Evolutionary conservation across 1,140 invertebrate genomes (phyloP), one percentile per base, ranked within the genome.

Genomic region (Stegodyphus dumicola): DNA sequence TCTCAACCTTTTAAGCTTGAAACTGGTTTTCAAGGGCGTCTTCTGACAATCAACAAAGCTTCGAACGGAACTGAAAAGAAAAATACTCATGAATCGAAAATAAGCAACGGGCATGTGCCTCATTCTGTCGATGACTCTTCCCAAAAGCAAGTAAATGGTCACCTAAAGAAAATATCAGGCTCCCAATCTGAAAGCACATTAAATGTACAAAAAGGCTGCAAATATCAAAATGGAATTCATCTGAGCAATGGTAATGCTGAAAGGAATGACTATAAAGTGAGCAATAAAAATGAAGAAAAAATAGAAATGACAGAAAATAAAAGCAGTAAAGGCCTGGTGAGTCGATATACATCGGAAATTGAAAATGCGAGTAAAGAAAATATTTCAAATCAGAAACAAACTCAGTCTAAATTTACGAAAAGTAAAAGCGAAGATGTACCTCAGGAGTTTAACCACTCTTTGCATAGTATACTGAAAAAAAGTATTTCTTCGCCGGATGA

Each of bases 391-490:
- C 9, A 67, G 17, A 67, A 67, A 17, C 65, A 7, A 17, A 67
- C 17, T 18, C 65, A 67, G 17, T 7, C 65, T 7, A 67, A 67
- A 67, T 67, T 67, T 67, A 17, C 65, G 11, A 81, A 81, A 52
- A 51, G 78, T 17, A 76, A 85, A 6, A 76, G 73, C 52, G 60
- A 76, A 52, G 70, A 75, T 10, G 7, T 54, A 53, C 18, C 48
- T 7, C 65, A 67, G 5, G 13, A 9, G 1, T 15, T 11, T 9
- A 71, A n/a, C 15, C 7, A 6, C 7, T 52, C 65, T 18, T 60
- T 85, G 1, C 81, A 76, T n/a, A 60, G 81, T 18, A 85, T 85
- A n/a, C 54, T 85, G 7, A 85, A 85, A 66, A 85, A 85, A 33
- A 85, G 18, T 13, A 17, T 60, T 56, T 51, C 60, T 7, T 17